Evolutionary conservation across 1,140 invertebrate genomes (phyloP).

Genomic region (Pseudoatta argentina): DNA sequence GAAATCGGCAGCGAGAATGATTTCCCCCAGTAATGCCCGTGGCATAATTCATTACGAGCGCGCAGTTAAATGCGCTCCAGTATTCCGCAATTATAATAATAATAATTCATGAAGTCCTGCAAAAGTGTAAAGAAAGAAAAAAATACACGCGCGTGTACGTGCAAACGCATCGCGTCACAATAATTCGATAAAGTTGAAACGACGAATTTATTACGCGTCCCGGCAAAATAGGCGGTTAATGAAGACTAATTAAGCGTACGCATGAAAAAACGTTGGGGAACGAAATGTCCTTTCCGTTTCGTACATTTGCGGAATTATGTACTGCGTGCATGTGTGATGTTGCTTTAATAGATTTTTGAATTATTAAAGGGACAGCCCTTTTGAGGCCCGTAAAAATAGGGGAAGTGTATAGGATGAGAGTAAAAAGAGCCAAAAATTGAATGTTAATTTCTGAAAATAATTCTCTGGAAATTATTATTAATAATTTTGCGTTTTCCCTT

Average conservation of each 20-base stretch:
- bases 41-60: constrained; percentile 44
- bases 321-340: neutral
- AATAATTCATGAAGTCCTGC: constrained; percentile 33
- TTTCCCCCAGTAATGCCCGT: constrained; percentile 27
- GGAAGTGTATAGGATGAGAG: neutral
- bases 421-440: constrained; percentile 43
- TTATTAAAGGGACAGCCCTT: constrained; percentile 48
- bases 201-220: constrained; percentile 43
- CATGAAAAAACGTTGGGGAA: constrained; percentile 28
- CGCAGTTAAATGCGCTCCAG: constrained; percentile 16
- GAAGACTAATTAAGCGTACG: constrained; percentile 52
- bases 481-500: constrained; percentile 7
- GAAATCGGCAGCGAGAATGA: constrained; percentile 48
- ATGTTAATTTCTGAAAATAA: constrained; percentile 26
- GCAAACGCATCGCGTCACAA: constrained; percentile 3
- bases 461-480: neutral
- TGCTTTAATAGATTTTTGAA: constrained; percentile 47
- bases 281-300: constrained; percentile 41
- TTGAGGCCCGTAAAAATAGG: constrained; percentile 31
- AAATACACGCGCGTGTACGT: neutral
- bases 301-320: constrained; percentile 43
- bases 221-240: constrained; percentile 19
- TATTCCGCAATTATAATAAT: constrained; percentile 51
- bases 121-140: constrained; percentile 4
- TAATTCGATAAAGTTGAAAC: constrained; percentile 43